Evolutionary conservation across 2,888 invertebrate species (phyloP).

Genomic region (Leptinotarsa rubiginosa): DNA sequence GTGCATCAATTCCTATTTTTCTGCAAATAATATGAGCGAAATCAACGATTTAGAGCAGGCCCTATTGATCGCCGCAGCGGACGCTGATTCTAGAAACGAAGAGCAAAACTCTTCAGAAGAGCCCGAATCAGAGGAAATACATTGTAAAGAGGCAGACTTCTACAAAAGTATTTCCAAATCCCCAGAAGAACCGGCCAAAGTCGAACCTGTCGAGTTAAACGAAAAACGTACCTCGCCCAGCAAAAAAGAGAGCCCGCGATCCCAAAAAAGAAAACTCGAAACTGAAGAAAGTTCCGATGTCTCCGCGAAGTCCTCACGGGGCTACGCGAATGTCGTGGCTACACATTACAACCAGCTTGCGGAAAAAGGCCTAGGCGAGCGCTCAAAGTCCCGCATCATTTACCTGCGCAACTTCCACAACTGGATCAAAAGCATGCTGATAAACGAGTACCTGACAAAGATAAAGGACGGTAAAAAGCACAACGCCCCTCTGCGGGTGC

Average conservation of each 20-base stretch:
- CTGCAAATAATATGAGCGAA: constrained; percentile 47
- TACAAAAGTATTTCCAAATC: constrained; percentile 32
- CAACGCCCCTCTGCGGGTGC: constrained; percentile 77
- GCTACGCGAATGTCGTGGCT: constrained; percentile 79
- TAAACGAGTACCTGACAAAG: constrained; percentile 82
- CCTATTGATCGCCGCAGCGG: constrained; percentile 62
- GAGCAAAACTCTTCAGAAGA: constrained; percentile 36
- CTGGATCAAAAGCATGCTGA: constrained; percentile 97
- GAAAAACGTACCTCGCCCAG: constrained; percentile 1
- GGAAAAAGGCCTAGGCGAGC: constrained; percentile 82
- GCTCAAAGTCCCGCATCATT: constrained; percentile 91
- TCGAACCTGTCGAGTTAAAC: constrained; percentile 10
- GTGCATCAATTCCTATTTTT: not conserved
- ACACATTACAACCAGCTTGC: constrained; percentile 93
- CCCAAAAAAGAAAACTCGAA: constrained; percentile 31
- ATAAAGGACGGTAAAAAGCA: constrained; percentile 73
- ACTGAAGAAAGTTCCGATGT: constrained; percentile 42
- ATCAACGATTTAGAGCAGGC: constrained; percentile 61
- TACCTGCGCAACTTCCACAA: constrained; percentile 98
- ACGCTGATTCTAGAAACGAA: constrained; percentile 61
- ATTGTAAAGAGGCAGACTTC: constrained; percentile 41
- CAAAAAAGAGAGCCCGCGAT: constrained; percentile 24
- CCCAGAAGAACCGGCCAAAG: constrained; percentile 30
- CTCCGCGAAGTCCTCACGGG: constrained; percentile 45
- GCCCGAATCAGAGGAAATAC: constrained; percentile 38